phyloP scores from a whole-genome alignment of 2,888 invertebrate genomes.

The Cyrtodaria siliqua region DNA sequence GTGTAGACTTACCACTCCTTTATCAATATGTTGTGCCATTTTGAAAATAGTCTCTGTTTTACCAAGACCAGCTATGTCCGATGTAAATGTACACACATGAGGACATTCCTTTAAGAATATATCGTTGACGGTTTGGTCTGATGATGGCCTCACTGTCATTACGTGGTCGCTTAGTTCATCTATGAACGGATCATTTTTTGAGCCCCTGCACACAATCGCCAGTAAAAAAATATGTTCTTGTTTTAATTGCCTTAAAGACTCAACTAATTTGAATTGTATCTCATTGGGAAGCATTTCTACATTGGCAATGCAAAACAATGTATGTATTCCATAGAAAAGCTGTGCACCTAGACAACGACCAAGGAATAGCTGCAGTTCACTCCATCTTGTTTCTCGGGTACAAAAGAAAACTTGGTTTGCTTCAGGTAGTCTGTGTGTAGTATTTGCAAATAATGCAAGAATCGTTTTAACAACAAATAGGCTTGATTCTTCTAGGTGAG shows the following conservation, averaged over 20 bases:
- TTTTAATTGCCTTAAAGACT: conserved; percentile 35
- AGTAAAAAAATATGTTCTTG: conserved; percentile 30
- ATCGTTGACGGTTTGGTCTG: conserved; percentile 28
- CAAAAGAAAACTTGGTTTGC: conserved; percentile 69
- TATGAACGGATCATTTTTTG: conserved; percentile 64
- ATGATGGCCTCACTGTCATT: conserved; percentile 27
- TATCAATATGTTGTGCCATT: conserved; percentile 28
- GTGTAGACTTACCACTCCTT: conserved; percentile 56
- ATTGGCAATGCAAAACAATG: conserved; percentile 65
- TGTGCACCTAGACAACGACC: conserved; percentile 55
- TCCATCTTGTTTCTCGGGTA: conserved; percentile 58
- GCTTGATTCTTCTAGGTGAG: conserved; percentile 61
- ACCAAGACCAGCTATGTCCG: conserved; percentile 68
- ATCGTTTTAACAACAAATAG: conserved; percentile 60
- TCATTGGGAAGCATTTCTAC: conserved; percentile 66
- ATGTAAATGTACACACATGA: conserved; percentile 57
- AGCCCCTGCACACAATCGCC: conserved; percentile 68
- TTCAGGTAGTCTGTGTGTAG: conserved; percentile 62
- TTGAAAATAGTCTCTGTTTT: conserved; percentile 60
- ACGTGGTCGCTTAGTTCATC: conserved; percentile 46
- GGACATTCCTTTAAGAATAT: conserved; percentile 41
- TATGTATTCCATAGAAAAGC: background rate
- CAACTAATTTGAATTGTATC: conserved; percentile 64
- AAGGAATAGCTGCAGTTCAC: conserved; percentile 64
- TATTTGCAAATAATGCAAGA: conserved; percentile 61